phyloP scores from a whole-genome alignment of 2,888 invertebrate species.

The Erebia palarica region DNA sequence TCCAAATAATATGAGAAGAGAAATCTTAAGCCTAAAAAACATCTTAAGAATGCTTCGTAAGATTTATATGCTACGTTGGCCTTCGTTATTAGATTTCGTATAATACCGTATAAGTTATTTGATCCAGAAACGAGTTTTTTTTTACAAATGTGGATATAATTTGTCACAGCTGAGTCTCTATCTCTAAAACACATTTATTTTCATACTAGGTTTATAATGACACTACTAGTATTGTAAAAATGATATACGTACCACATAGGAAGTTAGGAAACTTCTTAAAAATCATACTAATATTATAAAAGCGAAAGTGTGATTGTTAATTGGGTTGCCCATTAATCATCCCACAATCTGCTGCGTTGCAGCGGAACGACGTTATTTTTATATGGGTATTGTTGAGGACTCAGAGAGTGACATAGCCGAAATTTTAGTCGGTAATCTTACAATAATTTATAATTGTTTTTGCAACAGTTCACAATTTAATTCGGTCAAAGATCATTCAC shows the following conservation, averaged over 20 bases:
- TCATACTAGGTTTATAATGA: neutral
- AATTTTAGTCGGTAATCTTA: too few relatives aligned
- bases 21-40: neutral
- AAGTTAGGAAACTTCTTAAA: neutral
- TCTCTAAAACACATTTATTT: neutral
- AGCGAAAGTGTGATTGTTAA: too few relatives aligned
- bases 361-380: too few relatives aligned
- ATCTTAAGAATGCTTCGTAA: neutral
- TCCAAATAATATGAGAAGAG: neutral
- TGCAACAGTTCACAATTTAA: too few relatives aligned
- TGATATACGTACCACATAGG: too few relatives aligned
- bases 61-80: constrained; percentile 10
- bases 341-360: too few relatives aligned
- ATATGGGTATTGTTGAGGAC: too few relatives aligned
- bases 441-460: too few relatives aligned
- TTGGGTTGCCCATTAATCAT: too few relatives aligned
- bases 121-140: neutral
- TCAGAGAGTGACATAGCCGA: too few relatives aligned
- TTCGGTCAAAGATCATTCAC: too few relatives aligned
- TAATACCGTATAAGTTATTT: constrained; percentile 9
- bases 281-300: too few relatives aligned
- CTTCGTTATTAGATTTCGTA: constrained; percentile 4
- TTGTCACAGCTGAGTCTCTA: neutral
- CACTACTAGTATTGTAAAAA: neutral
- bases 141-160: constrained; percentile 7